Conservation (phyloP, 2,888 invertebrate species). For the Macroteleia sp. region DNA sequence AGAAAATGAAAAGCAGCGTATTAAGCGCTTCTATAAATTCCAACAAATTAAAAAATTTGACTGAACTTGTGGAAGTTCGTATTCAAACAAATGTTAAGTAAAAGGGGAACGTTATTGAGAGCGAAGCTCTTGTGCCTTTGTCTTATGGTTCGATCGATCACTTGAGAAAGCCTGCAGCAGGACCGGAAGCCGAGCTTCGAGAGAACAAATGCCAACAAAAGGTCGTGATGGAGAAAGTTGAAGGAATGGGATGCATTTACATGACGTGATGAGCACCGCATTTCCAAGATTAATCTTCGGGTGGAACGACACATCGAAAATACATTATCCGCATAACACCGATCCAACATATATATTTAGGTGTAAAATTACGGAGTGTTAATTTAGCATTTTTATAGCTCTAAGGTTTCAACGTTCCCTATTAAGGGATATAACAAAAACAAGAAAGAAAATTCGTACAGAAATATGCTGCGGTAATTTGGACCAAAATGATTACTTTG, state of each 20-base stretch:
- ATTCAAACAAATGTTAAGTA: conserved; percentile 48
- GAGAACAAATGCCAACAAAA: conserved; percentile 37
- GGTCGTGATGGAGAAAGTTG: conserved; percentile 23
- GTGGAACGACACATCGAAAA: conserved; percentile 58
- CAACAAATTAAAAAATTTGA: conserved; percentile 49
- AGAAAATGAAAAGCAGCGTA: conserved; percentile 1
- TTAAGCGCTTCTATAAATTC: conserved; percentile 26
- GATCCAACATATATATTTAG: conserved; percentile 42
- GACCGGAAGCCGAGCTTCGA: conserved; percentile 42
- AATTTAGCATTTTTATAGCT: conserved; percentile 52
- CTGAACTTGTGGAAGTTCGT: conserved; percentile 52
- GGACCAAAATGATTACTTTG: conserved; percentile 35
- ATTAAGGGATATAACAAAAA: neutral
- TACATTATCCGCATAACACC: conserved; percentile 49
- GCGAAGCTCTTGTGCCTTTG: conserved; percentile 63
- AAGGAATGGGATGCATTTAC: conserved; percentile 42
- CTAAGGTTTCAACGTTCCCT: conserved; percentile 28
- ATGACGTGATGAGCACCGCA: conserved; percentile 28
- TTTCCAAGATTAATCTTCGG: conserved; percentile 40
- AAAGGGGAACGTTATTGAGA: conserved; percentile 51
- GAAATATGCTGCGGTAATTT: conserved; percentile 32
- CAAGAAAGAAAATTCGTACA: neutral
- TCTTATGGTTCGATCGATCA: conserved; percentile 59
- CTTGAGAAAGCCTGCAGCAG: conserved; percentile 34
- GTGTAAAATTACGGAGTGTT: conserved; percentile 40